Base-by-base conservation (phyloP, 2,113 vertebrate genomes). In the Corynorhinus townsendii region DNA sequence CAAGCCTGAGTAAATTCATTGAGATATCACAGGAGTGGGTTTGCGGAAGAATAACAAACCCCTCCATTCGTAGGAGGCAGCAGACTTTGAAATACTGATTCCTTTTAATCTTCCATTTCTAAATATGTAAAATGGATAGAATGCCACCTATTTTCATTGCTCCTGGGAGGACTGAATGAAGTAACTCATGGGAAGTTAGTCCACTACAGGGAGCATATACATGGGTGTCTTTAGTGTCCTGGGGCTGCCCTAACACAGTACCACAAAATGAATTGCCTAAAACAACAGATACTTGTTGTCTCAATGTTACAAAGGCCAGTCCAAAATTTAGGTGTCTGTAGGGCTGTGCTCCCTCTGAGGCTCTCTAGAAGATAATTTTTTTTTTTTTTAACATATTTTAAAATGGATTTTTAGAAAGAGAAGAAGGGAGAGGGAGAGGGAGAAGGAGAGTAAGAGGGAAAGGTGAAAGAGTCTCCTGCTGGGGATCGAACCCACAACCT, bases 181-280 rank as follows among this genome's bases (percentile, higher is more conserved):
- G 11, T 26, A 15, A 9, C 15, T 33, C 20, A 0, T 1, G 5
- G 2, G 80, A 77, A n/a, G 35, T 43, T 7, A 14, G 72, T 19
- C 43, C 6, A 26, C 56, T 15, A 2, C 22, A 2, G 24, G 19
- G 35, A 2, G 0, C 15, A 9, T 14, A 30, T 11, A 4, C 0
- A 12, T 1, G 1, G 62, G 7, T 10, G 30, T 43, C 8, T 1
- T 1, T 8, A 3, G 17, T 15, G 71, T 77, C 79, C 79, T 4
- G 0, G 2, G 71, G 14, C 4, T 30, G 47, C 33, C 9, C 2
- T 22, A 26, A 40, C 5, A 7, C 0, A 45, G 38, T 3, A 5
- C 33, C 56, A 24, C 43, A 19, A 33, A 49, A 35, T 8, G 24
- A 7, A 14, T 7, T 33, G 24, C n/a, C 40, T 10, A 33, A 20